Base-by-base conservation (phyloP, 2,113 vertebrate species). In the Corythornis madagascariensis region DNA sequence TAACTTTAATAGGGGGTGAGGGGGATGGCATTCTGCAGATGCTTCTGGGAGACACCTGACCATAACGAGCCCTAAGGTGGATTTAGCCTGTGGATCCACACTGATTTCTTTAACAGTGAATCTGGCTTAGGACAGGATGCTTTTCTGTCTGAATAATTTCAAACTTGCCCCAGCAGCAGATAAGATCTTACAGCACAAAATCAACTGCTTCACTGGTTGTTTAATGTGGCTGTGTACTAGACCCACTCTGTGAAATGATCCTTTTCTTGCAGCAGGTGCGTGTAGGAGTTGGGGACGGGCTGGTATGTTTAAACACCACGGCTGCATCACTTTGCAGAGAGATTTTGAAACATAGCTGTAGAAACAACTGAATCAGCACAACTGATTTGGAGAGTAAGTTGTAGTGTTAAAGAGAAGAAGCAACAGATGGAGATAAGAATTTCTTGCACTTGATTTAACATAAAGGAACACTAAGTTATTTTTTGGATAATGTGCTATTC, bases 241-340 rank as follows among this genome's bases (percentile, higher is more conserved):
- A 2, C 1, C 10, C 6, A 1, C 11, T 4, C 31, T 50, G 17
- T 16, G 43, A 79, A 79, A 63, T 0, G 0, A 60, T 26, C 15
- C 19, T 86, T 31, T 57, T 20, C 29, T 66, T 55, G 40, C 9
- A 24, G 24, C 5, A 16, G 13, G 11, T 42, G 15, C 4, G 22
- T 17, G 2, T 11, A 9, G 3, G 6, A 64, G 13, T 6, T 76
- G 33, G 4, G 15, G 20, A 61, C 5, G 20, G 4, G 3, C 8
- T 11, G 28, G 6, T 22, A 18, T 50, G 70, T 64, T 79, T 48
- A 60, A 70, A 29, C n/a, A 17, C 25, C 12, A 38, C 38, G 55
- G 52, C 28, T 53, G 55, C 66, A 64, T 90, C 25, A 13, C 28
- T 55, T 38, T 38, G 64, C 38, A 56, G 33, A 6, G 64, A 29